Evolutionary conservation across 92 coral and sea anemone genomes (phyloP), one percentile per base, ranked within the genome.

Genomic region (Plumapathes pennacea): DNA sequence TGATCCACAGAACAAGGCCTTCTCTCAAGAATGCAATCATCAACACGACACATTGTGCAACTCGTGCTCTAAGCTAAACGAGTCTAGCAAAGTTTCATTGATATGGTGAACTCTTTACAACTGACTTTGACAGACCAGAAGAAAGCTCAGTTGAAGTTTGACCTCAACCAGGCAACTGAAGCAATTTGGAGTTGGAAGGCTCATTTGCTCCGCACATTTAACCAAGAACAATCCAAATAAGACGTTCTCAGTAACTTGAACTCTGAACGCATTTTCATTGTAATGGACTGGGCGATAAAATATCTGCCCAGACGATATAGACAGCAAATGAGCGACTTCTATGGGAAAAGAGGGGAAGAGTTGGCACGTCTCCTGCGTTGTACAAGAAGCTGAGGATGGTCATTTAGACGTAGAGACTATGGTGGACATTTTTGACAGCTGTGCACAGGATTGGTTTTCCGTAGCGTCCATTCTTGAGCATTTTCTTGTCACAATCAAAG

Each of bases 201-300:
- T n/a, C 69, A 62, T 43, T 26, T 46, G 54, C 57, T 62, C 10
- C 44, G 67, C 9, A 19, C 67, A 12, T 34, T 36, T 19, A 71
- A 71, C 10, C 78, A 71, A 49, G 70, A 71, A n/a, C 59, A 60
- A 47, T 68, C 78, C 44, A 71, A 58, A 36, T 51, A 60, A 29
- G 71, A 60, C 1, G 29, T 36, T 7, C 79, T 69, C 42, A 12
- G 33, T 17, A 62, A 38, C 13, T 50, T 69, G 28, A 47, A 45
- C 52, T 67, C 57, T 12, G 12, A 56, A 59, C 21, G 36, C 21
- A 26, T 57, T 26, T 25, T 69, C 5, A 25, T 69, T 17, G 50
- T 58, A 18, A 69, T 69, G 67, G 77, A 69, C 50, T 69, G 77
- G 68, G 77, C 69, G 1, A 57, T 69, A 67, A 60, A 49, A 26